Evolutionary conservation across 2,888 invertebrate species (phyloP).

Genomic region (Drosophila quinaria): DNA sequence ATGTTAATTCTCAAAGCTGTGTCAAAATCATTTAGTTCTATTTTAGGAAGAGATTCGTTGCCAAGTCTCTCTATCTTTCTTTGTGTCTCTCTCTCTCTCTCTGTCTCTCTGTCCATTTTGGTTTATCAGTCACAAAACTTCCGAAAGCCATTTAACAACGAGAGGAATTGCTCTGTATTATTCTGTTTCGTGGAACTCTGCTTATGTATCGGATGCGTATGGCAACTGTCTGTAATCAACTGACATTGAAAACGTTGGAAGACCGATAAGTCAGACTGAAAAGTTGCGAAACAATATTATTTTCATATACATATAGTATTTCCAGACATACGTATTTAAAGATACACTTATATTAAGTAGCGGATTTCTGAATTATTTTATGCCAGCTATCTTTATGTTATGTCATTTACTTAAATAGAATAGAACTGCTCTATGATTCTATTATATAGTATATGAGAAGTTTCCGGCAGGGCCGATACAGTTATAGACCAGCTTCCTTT

Average conservation of each 20-base stretch:
- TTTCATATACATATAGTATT: not conserved
- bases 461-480: slow-evolving; percentile 33
- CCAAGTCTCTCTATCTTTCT: slow-evolving; percentile 11
- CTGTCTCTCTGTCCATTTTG: not conserved
- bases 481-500: slow-evolving; percentile 26
- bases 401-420: slow-evolving; percentile 28
- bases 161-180: slow-evolving; percentile 14
- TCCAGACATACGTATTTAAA: not conserved
- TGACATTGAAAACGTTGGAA: slow-evolving; percentile 58
- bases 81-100: not conserved
- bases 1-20: slow-evolving; percentile 51
- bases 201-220: slow-evolving; percentile 31
- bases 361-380: not conserved
- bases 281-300: slow-evolving; percentile 46
- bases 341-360: not conserved
- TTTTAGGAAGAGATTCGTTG: slow-evolving; percentile 34
- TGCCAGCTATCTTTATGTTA: slow-evolving; percentile 28
- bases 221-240: slow-evolving; percentile 53
- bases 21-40: slow-evolving; percentile 46
- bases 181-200: slow-evolving; percentile 28
- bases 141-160: slow-evolving; percentile 51
- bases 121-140: slow-evolving; percentile 56
- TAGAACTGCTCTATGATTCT: slow-evolving; percentile 10
- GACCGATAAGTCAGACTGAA: slow-evolving; percentile 39
- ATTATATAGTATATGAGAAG: slow-evolving; percentile 4